These are phyloP conservation scores for Disparrhopalites patrizii DNA, from an alignment of 2,888 invertebrate genomes.

Conservation along the genomic window DNA sequence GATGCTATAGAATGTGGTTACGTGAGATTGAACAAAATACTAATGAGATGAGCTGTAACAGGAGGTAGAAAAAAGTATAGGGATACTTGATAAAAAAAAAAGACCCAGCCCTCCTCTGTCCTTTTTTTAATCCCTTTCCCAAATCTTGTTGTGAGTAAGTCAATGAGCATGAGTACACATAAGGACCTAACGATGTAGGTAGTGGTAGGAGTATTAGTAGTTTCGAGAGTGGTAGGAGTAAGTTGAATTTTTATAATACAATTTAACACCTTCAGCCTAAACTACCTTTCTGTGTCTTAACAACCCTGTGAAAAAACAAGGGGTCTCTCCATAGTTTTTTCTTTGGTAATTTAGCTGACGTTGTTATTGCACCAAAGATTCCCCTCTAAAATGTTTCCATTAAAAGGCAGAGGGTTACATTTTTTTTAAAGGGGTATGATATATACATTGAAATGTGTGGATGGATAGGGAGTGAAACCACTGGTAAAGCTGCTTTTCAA, in stretches of 20 bases:
- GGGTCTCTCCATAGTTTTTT: too few species aligned
- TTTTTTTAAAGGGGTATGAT: not conserved
- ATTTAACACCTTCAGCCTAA: conserved; percentile 7
- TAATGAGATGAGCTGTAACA: too few species aligned
- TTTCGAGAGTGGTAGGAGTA: too few species aligned
- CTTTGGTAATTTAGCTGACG: too few species aligned
- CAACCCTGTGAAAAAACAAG: not conserved
- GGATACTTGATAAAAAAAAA: not conserved
- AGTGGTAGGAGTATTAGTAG: too few species aligned
- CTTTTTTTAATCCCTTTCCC: not conserved
- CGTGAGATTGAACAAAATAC: too few species aligned
- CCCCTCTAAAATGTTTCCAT: not conserved
- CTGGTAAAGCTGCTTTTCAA: too few species aligned
- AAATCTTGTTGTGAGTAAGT: not conserved
- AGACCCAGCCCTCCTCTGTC: not conserved
- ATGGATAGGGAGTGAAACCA: too few species aligned
- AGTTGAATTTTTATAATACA: not conserved
- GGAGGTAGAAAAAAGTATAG: not conserved
- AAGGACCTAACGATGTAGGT: not conserved
- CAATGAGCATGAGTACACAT: not conserved
- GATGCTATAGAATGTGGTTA: too few species aligned
- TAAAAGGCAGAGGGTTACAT: not conserved
- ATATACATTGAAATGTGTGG: not conserved
- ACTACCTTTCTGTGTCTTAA: not conserved
- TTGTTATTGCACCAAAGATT: not conserved